Evolutionary conservation across 1,140 invertebrate species (phyloP).

Genomic region (Tetraneura akinire): DNA sequence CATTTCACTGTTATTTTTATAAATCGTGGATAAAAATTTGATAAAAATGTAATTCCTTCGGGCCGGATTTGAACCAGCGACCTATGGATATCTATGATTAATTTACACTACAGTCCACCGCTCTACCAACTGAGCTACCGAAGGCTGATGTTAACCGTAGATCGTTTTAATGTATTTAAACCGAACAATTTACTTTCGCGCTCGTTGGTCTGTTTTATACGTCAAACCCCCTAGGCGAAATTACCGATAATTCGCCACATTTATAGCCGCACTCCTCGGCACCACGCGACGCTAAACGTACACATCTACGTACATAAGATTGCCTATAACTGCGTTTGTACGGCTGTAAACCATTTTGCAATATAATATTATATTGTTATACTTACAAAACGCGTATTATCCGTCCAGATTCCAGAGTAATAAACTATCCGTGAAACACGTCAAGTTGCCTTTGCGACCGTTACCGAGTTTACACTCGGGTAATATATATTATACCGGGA

Average conservation of each 20-base stretch:
- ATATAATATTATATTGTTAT: no score
- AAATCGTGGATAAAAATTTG: no score
- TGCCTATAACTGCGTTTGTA: background rate
- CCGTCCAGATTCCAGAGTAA: no score
- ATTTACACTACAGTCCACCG: slow-evolving; percentile 75
- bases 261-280: background rate
- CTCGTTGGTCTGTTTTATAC: no score
- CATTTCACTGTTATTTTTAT: no score
- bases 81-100: slow-evolving; percentile 55
- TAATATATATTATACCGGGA: no score
- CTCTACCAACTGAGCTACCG: slow-evolving; percentile 87
- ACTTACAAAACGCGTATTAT: no score
- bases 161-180: background rate
- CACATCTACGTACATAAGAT: background rate
- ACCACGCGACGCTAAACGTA: background rate
- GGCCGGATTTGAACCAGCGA: slow-evolving; percentile 58
- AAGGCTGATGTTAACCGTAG: slow-evolving; percentile 60
- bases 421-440: no score
- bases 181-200: background rate
- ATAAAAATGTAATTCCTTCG: slow-evolving; percentile 53
- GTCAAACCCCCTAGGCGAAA: background rate
- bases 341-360: no score
- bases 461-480: no score
- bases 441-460: no score
- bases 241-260: no score